These are phyloP conservation scores for Esox lucius DNA, from an alignment of 2,797 vertebrate genomes.

Conservation along the genomic window DNA sequence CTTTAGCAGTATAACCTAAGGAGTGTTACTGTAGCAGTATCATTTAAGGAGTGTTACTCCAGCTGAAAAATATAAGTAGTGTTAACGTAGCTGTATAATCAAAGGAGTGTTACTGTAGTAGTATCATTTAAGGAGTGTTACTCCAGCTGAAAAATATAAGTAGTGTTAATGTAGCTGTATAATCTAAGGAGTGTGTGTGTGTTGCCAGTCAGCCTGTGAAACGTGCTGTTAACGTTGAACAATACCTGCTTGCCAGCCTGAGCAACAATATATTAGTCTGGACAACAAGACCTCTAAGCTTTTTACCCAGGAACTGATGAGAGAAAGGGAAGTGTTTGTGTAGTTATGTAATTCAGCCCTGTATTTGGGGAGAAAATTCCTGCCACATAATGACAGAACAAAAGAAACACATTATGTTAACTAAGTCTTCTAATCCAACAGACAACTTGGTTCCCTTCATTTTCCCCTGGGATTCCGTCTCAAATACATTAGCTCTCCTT, in stretches of 20 bases:
- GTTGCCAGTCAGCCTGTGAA: constrained; percentile 6
- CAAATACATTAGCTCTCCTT: constrained; percentile 59
- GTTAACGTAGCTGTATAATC: not conserved
- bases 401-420: constrained; percentile 36
- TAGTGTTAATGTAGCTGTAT: not conserved
- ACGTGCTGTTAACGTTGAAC: constrained; percentile 6
- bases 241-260: constrained; percentile 1
- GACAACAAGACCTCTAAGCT: not conserved
- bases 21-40: not conserved
- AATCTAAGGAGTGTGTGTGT: constrained; percentile 2
- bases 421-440: constrained; percentile 37
- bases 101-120: not conserved
- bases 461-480: constrained; percentile 15
- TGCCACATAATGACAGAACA: constrained; percentile 27
- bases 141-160: not conserved
- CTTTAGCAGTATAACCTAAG: not conserved
- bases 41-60: not conserved
- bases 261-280: not conserved
- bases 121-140: constrained; percentile 3
- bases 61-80: not conserved
- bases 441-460: constrained; percentile 23
- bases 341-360: not conserved
- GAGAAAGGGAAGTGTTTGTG: not conserved
- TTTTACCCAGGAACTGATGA: not conserved
- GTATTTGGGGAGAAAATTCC: not conserved